These are phyloP conservation scores for Laothoe populi DNA, from an alignment of 2,888 invertebrate genomes.

Conservation along the genomic window DNA sequence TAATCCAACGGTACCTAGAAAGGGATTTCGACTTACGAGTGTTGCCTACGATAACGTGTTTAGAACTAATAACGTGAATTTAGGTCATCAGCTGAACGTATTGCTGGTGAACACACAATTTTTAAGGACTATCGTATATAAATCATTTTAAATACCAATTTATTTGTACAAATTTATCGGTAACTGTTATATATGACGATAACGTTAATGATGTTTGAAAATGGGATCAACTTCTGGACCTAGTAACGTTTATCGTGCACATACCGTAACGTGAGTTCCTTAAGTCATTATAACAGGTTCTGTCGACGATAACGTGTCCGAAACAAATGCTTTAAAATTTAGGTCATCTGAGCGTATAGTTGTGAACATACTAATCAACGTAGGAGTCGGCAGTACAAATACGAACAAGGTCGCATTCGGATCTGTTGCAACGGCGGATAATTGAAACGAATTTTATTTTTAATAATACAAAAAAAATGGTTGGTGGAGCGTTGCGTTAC, in stretches of 20 bases:
- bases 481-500: conserved; percentile 51
- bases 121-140: conserved; percentile 10
- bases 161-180: not conserved
- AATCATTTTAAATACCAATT: not conserved
- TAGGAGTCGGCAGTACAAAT: conserved; percentile 34
- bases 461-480: conserved; percentile 48
- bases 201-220: not conserved
- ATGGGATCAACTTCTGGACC: not conserved
- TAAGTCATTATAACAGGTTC: conserved; percentile 16
- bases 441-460: conserved; percentile 37
- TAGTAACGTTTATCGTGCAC: not conserved
- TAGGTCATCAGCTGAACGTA: conserved; percentile 25
- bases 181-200: not conserved
- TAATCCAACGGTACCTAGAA: conserved; percentile 25
- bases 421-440: conserved; percentile 34
- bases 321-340: conserved; percentile 25
- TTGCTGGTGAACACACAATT: not conserved
- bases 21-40: conserved; percentile 31
- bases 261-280: not conserved
- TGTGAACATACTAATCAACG: conserved; percentile 32
- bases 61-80: conserved; percentile 31
- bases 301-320: conserved; percentile 3
- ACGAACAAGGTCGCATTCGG: conserved; percentile 39
- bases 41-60: conserved; percentile 30
- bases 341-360: conserved; percentile 35